Conservation (phyloP, 1,140 invertebrate species). For the Neelides sp. region DNA sequence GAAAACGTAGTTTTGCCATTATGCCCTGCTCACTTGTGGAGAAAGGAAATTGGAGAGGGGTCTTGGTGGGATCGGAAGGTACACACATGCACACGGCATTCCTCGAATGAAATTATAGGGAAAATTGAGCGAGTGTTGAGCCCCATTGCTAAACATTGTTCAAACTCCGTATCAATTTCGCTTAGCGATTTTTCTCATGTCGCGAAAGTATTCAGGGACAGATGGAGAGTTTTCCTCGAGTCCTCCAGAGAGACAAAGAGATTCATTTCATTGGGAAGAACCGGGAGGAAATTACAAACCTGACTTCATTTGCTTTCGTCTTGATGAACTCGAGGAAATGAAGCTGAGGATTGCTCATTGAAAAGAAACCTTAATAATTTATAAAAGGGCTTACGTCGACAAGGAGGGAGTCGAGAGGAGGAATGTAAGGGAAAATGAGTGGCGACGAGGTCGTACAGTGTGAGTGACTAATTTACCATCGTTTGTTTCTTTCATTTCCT, state of each 20-base stretch:
- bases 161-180: constrained; percentile 24
- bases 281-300: constrained; percentile 27
- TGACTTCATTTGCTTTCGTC: constrained; percentile 3
- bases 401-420: constrained; percentile 1
- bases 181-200: constrained; percentile 31
- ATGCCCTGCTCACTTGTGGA: no score
- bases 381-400: constrained; percentile 1
- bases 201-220: constrained; percentile 30
- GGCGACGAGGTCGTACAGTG: constrained; percentile 1
- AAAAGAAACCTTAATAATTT: constrained; percentile 27
- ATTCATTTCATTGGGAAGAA: no score
- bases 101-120: constrained; percentile 30
- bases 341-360: constrained; percentile 18
- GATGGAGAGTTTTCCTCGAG: no score
- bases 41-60: no score
- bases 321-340: constrained; percentile 12
- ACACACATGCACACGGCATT: constrained; percentile 14
- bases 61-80: constrained; percentile 16
- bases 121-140: constrained; percentile 29
- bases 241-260: no score
- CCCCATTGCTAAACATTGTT: constrained; percentile 18
- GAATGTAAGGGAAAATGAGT: constrained; percentile 12
- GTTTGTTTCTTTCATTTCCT: constrained; percentile 33
- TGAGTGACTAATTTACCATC: constrained; percentile 32
- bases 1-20: no score